phyloP scores from a whole-genome alignment of 2,797 vertebrate species.

The Darevskia mixta region DNA sequence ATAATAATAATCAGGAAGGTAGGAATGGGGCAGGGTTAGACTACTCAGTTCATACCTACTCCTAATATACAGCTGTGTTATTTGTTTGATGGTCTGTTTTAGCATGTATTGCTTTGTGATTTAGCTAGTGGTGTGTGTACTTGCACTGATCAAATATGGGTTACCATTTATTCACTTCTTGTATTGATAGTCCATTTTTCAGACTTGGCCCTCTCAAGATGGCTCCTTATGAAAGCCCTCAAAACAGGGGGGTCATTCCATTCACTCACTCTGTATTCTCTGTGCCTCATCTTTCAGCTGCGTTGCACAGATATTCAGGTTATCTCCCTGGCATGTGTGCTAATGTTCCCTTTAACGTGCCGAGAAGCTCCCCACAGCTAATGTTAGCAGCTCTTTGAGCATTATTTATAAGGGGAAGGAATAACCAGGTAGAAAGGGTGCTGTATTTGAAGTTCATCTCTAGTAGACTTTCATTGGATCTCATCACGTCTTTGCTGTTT shows the following conservation, averaged over 20 bases:
- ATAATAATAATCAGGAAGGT: too few relatives aligned
- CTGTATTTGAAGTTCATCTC: constrained; percentile 11
- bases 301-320: constrained; percentile 12
- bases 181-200: too few relatives aligned
- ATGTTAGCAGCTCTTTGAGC: neutral
- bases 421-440: neutral
- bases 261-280: neutral
- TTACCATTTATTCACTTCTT: too few relatives aligned
- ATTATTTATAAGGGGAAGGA: constrained; percentile 30
- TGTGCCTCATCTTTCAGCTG: neutral
- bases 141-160: too few relatives aligned
- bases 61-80: too few relatives aligned
- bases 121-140: too few relatives aligned
- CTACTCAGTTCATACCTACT: too few relatives aligned
- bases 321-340: constrained; percentile 10
- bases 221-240: neutral
- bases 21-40: too few relatives aligned
- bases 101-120: too few relatives aligned
- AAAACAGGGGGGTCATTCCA: neutral
- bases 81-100: too few relatives aligned
- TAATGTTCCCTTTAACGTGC: constrained; percentile 11
- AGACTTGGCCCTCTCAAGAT: neutral
- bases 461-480: constrained; percentile 8
- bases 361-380: neutral
- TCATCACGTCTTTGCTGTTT: neutral